Evolutionary conservation across 1,140 invertebrate species (phyloP), one percentile per base, ranked within the genome.

Genomic region (Drosophila prosaltans): DNA sequence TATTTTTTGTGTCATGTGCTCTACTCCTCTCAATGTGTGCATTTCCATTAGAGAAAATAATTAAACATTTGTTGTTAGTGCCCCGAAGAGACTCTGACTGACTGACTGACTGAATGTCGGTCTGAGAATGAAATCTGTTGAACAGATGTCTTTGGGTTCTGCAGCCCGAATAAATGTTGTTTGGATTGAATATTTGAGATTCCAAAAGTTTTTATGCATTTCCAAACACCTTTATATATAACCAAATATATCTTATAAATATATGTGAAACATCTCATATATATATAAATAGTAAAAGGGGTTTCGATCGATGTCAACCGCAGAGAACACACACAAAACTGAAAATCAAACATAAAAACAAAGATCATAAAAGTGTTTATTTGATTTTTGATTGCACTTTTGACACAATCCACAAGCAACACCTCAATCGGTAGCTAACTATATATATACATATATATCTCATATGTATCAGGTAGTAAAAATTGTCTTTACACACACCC

Each of bases 1-100:
- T 72, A 75, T 75, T 68, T 75, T 75, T 65, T 88, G 84, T 88
- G 84, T 89, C 85, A 78, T 89, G 84, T 83, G 84, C 84, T 41
- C 84, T 41, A 9, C 41, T 43, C 11, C 11, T 26, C 21, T 81
- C 63, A 16, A 16, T 32, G 55, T 79, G 80, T 69, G 71, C 78
- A 68, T 81, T 89, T 89, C 81, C 84, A 89, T 89, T 89, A 89
- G 89, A 16, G 84, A 89, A 89, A 89, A 89, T 89, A 89, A 89
- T 89, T 89, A 89, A 77, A 89, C 84, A 88, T 86, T 86, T 88
- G 82, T 72, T 80, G 21, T 24, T 26, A 24, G 64, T 79, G 72
- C 68, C 62, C 54, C 64, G 28, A 30, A 45, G 54, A 69, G 59
- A 51, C 72, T 58, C 40, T 30, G 43, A 16, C 57, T 28, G 36